Evolutionary conservation across 1,140 invertebrate genomes (phyloP).

Genomic region (Varroa destructor): DNA sequence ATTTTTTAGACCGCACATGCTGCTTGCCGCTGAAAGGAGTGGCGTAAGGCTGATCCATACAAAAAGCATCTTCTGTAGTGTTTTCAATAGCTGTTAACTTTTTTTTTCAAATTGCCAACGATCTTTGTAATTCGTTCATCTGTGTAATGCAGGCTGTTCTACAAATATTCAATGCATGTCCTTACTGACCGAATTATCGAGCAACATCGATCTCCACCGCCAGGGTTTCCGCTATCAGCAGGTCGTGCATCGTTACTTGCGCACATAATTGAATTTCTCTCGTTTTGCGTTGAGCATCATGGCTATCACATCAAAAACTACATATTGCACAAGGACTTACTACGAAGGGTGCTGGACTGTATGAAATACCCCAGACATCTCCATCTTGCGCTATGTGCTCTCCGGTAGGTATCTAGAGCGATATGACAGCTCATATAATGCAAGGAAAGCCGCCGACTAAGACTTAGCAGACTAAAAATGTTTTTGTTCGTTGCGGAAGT

Average conservation of each 20-base stretch:
- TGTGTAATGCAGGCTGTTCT: conserved; percentile 88
- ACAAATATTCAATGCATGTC: conserved; percentile 92
- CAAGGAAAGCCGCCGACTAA: too few relatives aligned
- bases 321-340: conserved; percentile 87
- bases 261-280: conserved; percentile 82
- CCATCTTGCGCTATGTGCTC: conserved; percentile 76
- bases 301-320: conserved; percentile 97
- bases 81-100: too few relatives aligned
- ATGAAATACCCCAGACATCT: conserved; percentile 89
- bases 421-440: too few relatives aligned
- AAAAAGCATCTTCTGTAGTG: too few relatives aligned
- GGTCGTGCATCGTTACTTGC: conserved; percentile 77
- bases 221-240: neutral
- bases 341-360: conserved; percentile 80
- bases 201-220: conserved; percentile 32
- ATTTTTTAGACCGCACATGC: too few relatives aligned
- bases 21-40: too few relatives aligned
- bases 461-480: too few relatives aligned
- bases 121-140: too few relatives aligned
- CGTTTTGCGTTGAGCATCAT: conserved; percentile 99
- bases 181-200: conserved; percentile 50
- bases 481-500: too few relatives aligned
- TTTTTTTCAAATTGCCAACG: too few relatives aligned
- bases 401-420: neutral
- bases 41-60: too few relatives aligned